Conservation (phyloP, 2,797 vertebrate genomes). For the Sebastes melanostomus region DNA sequence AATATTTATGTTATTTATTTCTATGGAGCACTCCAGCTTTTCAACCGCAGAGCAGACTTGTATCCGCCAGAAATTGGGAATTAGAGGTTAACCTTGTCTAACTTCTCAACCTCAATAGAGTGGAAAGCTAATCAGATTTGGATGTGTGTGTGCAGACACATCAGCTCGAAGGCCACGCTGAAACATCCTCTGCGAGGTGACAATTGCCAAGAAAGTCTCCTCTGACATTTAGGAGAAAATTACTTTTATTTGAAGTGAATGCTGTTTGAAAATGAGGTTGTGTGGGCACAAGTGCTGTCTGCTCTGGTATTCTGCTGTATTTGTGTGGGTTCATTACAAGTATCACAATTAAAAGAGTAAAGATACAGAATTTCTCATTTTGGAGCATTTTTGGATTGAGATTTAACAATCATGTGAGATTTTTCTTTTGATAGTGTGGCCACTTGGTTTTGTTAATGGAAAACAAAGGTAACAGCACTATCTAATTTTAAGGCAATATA, state of each 20-base stretch:
- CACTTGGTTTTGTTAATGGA: not conserved
- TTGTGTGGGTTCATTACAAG: conserved; percentile 32
- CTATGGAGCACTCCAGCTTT: not conserved
- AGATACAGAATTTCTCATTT: not conserved
- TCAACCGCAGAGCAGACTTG: not conserved
- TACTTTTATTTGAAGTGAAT: conserved; percentile 36
- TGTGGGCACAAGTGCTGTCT: conserved; percentile 59
- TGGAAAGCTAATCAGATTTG: conserved; percentile 55
- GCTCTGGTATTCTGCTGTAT: conserved; percentile 24
- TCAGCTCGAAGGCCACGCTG: conserved; percentile 51
- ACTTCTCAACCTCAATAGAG: conserved; percentile 42
- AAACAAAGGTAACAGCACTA: not conserved
- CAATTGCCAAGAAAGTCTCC: conserved; percentile 46
- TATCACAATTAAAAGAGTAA: conserved; percentile 19
- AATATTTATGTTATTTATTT: conserved; percentile 12
- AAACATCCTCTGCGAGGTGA: conserved; percentile 21
- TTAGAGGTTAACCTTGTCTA: conserved; percentile 46
- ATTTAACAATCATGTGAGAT: not conserved
- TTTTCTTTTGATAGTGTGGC: not conserved
- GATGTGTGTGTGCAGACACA: conserved; percentile 43
- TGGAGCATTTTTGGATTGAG: not conserved
- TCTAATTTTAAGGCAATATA: not conserved
- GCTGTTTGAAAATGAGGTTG: conserved; percentile 36
- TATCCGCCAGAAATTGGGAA: conserved; percentile 10
- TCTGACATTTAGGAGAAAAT: conserved; percentile 62